These are phyloP conservation scores for Anisognathus igniventris DNA, from an alignment of 2,797 vertebrate genomes.

Conservation along the genomic window DNA sequence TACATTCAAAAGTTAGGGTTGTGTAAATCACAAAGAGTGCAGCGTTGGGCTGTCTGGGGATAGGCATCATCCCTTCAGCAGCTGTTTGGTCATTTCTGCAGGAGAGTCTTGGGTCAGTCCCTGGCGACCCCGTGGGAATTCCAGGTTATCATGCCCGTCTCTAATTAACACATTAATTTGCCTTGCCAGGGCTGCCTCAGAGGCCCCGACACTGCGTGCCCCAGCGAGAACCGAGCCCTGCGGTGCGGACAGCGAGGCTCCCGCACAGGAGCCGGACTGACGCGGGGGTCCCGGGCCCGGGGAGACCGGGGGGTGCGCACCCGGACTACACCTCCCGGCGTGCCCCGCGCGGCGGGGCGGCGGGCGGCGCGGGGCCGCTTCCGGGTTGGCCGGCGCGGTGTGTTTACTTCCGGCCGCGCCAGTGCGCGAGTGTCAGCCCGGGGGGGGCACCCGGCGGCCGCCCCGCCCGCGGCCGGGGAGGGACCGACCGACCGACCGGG, in stretches of 20 bases:
- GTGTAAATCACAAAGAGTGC: not conserved
- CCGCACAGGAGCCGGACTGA: accelerated
- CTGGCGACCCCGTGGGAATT: not conserved
- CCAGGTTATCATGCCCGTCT: not conserved
- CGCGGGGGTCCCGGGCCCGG: accelerated
- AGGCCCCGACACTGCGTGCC: accelerated
- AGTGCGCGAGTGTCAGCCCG: conserved; percentile 42
- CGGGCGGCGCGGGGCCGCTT: not conserved
- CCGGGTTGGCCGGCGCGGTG: conserved; percentile 62
- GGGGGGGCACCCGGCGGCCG: conserved; percentile 3
- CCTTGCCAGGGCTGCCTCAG: too few species aligned
- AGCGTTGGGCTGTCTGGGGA: not conserved
- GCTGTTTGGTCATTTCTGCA: not conserved
- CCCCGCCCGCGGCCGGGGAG: conserved; percentile 16
- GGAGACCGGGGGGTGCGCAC: accelerated
- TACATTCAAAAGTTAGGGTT: not conserved
- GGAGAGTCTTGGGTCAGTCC: not conserved
- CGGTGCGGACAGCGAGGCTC: accelerated
- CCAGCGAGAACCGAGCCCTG: accelerated
- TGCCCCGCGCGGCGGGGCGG: not conserved
- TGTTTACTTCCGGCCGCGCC: conserved; percentile 91
- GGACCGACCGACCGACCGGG: conserved; percentile 41
- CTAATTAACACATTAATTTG: accelerated
- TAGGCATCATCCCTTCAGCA: not conserved
- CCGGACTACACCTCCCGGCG: conserved; percentile 60